Conservation (phyloP, 2,888 invertebrate species). For the Polyommatus iphigenia region DNA sequence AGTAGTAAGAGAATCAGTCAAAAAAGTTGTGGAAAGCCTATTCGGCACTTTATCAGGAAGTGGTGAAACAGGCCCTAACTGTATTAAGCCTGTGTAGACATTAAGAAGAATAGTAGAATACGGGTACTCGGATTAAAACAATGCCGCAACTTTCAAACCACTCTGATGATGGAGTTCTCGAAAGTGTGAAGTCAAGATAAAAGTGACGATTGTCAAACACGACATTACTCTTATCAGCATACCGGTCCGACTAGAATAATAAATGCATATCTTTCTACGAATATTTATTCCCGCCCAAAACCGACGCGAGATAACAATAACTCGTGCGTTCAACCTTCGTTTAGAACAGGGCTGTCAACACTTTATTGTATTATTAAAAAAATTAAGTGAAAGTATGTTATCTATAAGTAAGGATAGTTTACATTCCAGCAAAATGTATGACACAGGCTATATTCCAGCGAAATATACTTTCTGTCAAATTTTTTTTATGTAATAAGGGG, state of each 20-base stretch:
- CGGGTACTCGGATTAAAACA: neutral
- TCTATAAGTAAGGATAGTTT: too few species aligned
- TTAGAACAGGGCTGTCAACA: slow-evolving; percentile 45
- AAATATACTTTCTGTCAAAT: too few species aligned
- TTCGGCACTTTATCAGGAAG: too few species aligned
- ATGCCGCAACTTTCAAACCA: slow-evolving; percentile 13
- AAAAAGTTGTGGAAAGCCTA: too few species aligned
- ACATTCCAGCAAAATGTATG: too few species aligned
- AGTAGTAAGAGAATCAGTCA: too few species aligned
- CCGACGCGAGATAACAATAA: slow-evolving; percentile 74
- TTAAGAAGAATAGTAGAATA: neutral
- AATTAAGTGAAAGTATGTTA: neutral
- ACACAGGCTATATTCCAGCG: too few species aligned
- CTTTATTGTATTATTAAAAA: neutral
- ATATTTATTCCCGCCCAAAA: slow-evolving; percentile 74
- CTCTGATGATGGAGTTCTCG: slow-evolving; percentile 18
- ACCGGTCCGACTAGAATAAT: slow-evolving; percentile 63
- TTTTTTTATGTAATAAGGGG: too few species aligned
- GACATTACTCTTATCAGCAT: slow-evolving; percentile 60
- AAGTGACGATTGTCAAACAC: slow-evolving; percentile 25
- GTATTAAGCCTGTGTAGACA: too few species aligned
- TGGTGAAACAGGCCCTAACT: too few species aligned
- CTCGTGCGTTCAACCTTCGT: slow-evolving; percentile 65
- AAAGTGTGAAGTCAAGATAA: slow-evolving; percentile 27
- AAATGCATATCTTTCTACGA: slow-evolving; percentile 77